These are phyloP conservation scores for Hedya salicella DNA, from an alignment of 2,888 invertebrate species.

Conservation along the genomic window DNA sequence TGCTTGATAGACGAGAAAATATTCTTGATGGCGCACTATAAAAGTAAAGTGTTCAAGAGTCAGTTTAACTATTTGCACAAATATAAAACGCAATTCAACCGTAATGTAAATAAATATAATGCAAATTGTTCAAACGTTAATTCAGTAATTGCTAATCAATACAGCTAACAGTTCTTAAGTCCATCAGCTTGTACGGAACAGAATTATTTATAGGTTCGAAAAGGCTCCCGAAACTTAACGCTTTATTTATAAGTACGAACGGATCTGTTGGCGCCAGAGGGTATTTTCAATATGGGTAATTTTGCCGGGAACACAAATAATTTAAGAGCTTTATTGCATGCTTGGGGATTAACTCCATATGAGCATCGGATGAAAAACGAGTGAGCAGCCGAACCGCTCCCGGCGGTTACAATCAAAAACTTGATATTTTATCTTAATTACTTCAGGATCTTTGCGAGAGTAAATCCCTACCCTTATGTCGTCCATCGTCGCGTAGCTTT, in stretches of 20 bases:
- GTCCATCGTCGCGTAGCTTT: conserved; percentile 84
- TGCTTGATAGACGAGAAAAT: too few relatives aligned
- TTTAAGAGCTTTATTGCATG: conserved; percentile 83
- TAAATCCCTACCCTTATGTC: conserved; percentile 83
- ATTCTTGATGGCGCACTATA: too few relatives aligned
- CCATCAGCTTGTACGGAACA: conserved; percentile 60
- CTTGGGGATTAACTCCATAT: conserved; percentile 81
- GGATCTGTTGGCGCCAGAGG: conserved; percentile 76
- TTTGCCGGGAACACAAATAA: conserved; percentile 81
- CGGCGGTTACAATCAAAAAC: conserved; percentile 78
- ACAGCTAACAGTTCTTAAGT: conserved; percentile 61
- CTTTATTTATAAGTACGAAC: conserved; percentile 39
- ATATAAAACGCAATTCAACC: too few relatives aligned
- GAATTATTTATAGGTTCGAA: conserved; percentile 56
- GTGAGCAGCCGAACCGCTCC: conserved; percentile 58
- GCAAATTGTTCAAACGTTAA: conserved; percentile 65
- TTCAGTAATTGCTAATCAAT: conserved; percentile 72
- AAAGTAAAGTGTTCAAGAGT: too few relatives aligned
- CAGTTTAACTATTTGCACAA: too few relatives aligned
- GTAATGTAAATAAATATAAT: conserved; percentile 49
- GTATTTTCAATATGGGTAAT: conserved; percentile 85
- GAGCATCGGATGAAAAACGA: conserved; percentile 82
- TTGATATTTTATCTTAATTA: conserved; percentile 84
- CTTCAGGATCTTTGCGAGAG: conserved; percentile 81
- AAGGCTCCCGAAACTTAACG: conserved; percentile 54